Base-by-base conservation (phyloP, 1,140 invertebrate species). In the Oppia nitens region DNA sequence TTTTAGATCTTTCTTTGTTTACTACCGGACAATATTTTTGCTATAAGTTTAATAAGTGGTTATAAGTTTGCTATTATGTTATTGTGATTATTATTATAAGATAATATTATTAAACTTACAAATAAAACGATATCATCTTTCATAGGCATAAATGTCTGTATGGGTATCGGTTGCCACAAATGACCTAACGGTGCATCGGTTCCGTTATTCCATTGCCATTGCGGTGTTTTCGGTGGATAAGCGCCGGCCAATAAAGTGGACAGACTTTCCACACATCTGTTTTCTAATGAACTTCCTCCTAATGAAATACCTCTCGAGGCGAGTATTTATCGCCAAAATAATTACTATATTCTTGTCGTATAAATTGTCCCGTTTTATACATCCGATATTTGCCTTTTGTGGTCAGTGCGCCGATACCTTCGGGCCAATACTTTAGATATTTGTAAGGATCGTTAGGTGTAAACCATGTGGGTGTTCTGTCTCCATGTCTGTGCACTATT, bases 201-300 rank as follows among this genome's bases (percentile, higher is more conserved):
- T 20, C 47, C 6, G 17, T 40, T 40, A 79, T 73, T 66, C 86
- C 80, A 25, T 78, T 71, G 4, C 76, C 71, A 24, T 70, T 23
- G 4, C n/a, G 6, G 17, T n/a, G 45, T 4, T 20, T 62, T 53
- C 3, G 62, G 62, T 52, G 59, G 59, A 52, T 62, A 63, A 45
- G 51, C 47, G 17, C 62, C 56, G 27, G 55, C 11, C 2, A 26
- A 52, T 28, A 49, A 12, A 2, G 17, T 3, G 17, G 45, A 50
- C 12, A 84, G 86, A 69, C 87, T 93, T 82, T 88, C 89, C 61
- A 90, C 72, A 66, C 87, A 88, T 45, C 90, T 75, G 60, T 89
- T 83, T 6, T 77, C 75, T 66, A 84, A 82, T 65, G 87, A 90
- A 67, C 85, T 88, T n/a, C 78, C 69, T 0, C 87, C 76, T 60